Evolutionary conservation across 2,888 invertebrate genomes (phyloP).

Genomic region (Megamerina dolium): DNA sequence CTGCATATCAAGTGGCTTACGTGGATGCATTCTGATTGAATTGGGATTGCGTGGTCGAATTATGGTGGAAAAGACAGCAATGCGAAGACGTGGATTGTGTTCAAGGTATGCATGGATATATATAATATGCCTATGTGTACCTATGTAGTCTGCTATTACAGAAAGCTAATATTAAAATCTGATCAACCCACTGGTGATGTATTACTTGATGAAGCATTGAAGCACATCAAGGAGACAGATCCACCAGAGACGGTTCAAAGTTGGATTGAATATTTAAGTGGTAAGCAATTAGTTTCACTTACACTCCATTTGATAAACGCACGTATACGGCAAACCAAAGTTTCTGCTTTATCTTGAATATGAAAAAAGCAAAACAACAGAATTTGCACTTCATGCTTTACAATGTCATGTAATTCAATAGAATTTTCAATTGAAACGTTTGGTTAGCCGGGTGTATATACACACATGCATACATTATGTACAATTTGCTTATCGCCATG

Average conservation of each 20-base stretch:
- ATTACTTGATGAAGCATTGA: conserved; percentile 86
- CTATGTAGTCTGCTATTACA: conserved; percentile 21
- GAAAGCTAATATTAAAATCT: conserved; percentile 73
- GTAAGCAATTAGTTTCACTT: conserved; percentile 52
- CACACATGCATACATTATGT: too few relatives aligned
- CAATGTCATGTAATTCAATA: background rate
- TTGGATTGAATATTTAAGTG: conserved; percentile 99
- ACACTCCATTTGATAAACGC: background rate
- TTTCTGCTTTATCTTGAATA: too few relatives aligned
- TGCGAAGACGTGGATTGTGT: conserved; percentile 87
- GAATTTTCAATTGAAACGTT: background rate
- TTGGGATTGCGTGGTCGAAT: conserved; percentile 90
- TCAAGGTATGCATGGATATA: conserved; percentile 58
- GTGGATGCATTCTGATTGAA: conserved; percentile 98
- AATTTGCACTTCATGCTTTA: background rate
- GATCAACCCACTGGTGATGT: conserved; percentile 97
- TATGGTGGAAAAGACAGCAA: conserved; percentile 93
- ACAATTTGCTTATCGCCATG: background rate
- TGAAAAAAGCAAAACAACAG: too few relatives aligned
- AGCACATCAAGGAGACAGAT: conserved; percentile 97
- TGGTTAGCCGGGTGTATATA: too few relatives aligned
- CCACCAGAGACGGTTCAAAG: conserved; percentile 96
- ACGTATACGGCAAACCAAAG: too few relatives aligned
- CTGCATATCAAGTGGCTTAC: conserved; percentile 97
- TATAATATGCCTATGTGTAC: background rate